phyloP scores from a whole-genome alignment of 2,888 invertebrate genomes.

The Archips crataeganus region DNA sequence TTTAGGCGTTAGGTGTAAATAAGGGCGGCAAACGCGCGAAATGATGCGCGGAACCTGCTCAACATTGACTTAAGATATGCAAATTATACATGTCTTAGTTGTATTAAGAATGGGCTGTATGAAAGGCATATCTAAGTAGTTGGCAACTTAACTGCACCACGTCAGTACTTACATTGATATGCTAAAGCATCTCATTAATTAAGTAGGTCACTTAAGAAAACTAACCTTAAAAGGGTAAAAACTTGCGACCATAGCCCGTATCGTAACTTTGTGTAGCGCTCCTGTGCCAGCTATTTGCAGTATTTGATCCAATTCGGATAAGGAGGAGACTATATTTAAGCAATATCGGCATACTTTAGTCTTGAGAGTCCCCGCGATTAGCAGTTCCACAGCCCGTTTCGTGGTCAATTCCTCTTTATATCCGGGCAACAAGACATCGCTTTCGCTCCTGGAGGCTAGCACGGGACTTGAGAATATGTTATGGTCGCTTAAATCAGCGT shows the following conservation, averaged over 20 bases:
- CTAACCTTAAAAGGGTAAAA: constrained; percentile 77
- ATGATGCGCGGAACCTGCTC: too few species aligned
- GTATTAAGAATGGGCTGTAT: too few species aligned
- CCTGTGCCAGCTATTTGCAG: constrained; percentile 66
- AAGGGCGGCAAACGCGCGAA: too few species aligned
- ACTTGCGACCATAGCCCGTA: constrained; percentile 72
- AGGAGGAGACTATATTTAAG: constrained; percentile 56
- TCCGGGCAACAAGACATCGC: neutral
- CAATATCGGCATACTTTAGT: constrained; percentile 74
- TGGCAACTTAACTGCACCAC: neutral
- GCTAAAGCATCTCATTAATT: constrained; percentile 3
- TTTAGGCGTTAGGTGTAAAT: too few species aligned
- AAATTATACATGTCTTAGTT: too few species aligned
- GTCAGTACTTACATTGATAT: neutral
- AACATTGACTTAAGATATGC: too few species aligned
- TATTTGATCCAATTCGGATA: constrained; percentile 70
- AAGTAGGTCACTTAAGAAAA: constrained; percentile 31
- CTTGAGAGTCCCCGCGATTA: constrained; percentile 67
- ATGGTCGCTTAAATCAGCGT: constrained; percentile 4
- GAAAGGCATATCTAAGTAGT: neutral
- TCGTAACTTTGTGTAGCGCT: constrained; percentile 66
- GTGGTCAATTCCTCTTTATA: constrained; percentile 58
- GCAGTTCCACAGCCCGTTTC: constrained; percentile 67
- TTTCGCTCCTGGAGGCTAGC: neutral
- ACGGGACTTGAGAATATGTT: constrained; percentile 16